These are phyloP conservation scores for Cranoglanis bouderius DNA, from an alignment of 2,113 vertebrate genomes.

Conservation along the genomic window DNA sequence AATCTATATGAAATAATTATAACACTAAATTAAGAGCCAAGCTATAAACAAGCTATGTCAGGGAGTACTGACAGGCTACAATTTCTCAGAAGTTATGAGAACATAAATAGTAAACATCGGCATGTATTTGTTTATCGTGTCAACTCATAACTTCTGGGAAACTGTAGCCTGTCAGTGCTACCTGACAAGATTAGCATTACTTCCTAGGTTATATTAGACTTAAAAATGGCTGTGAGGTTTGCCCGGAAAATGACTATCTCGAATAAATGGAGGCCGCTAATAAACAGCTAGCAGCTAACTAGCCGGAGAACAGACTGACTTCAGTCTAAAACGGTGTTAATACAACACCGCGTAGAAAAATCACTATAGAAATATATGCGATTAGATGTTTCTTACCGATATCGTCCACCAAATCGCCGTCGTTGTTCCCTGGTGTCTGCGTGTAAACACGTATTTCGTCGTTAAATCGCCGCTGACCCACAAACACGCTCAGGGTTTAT, in stretches of 20 bases:
- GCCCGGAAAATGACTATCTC: not conserved
- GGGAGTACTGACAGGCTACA: too few relatives aligned
- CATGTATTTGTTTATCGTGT: not conserved
- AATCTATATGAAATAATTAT: not conserved
- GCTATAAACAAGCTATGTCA: too few relatives aligned
- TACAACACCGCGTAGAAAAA: not conserved
- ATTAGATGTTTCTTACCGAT: constrained; percentile 25
- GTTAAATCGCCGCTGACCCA: not conserved
- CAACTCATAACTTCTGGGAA: not conserved
- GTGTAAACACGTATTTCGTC: not conserved
- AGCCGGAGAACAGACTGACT: not conserved
- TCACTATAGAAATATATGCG: not conserved
- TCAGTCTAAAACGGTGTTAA: too few relatives aligned
- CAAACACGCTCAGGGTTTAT: not conserved
- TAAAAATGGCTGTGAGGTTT: not conserved
- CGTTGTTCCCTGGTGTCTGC: not conserved
- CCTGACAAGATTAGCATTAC: not conserved
- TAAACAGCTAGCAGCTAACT: not conserved
- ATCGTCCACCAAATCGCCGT: not conserved
- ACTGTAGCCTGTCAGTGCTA: not conserved
- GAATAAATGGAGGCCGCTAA: not conserved
- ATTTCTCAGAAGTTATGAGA: not conserved
- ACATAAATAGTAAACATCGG: not conserved
- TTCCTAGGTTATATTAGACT: not conserved
- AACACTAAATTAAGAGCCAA: too few relatives aligned